Evolutionary conservation across 2,797 vertebrate genomes (phyloP).

Genomic region (Sebastolobus altivelis): DNA sequence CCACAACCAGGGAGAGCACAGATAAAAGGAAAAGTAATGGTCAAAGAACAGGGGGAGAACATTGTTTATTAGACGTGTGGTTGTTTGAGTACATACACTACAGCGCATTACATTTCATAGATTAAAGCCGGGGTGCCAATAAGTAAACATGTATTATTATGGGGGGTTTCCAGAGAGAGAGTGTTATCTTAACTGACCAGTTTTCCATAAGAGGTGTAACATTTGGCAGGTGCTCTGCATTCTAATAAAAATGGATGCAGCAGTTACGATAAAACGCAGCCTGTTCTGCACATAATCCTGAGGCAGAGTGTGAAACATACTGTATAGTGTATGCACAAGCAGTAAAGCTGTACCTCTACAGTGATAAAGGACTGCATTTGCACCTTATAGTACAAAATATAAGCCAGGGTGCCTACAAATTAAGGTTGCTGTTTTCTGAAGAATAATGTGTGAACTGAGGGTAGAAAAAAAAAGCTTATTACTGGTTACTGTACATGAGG

Average conservation of each 20-base stretch:
- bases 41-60: slow-evolving; percentile 14
- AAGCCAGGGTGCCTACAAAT: slow-evolving; percentile 38
- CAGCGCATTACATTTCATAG: slow-evolving; percentile 45
- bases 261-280: slow-evolving; percentile 66
- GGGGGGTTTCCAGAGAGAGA: slow-evolving; percentile 6
- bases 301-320: slow-evolving; percentile 52
- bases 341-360: slow-evolving; percentile 55
- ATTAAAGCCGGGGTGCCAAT: slow-evolving; percentile 45
- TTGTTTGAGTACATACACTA: slow-evolving; percentile 43
- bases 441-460: slow-evolving; percentile 22
- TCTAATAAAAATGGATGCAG: slow-evolving; percentile 73
- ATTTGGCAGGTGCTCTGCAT: slow-evolving; percentile 66
- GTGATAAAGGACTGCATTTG: slow-evolving; percentile 61
- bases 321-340: slow-evolving; percentile 52
- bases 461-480: not conserved
- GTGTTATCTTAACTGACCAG: slow-evolving; percentile 70
- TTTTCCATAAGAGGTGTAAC: slow-evolving; percentile 70
- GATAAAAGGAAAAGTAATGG: slow-evolving; percentile 40
- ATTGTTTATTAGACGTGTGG: slow-evolving; percentile 19
- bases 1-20: slow-evolving; percentile 10
- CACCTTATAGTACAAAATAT: slow-evolving; percentile 24
- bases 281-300: slow-evolving; percentile 63
- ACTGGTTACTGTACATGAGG: slow-evolving; percentile 2
- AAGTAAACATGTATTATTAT: slow-evolving; percentile 44
- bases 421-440: slow-evolving; percentile 29